Evolutionary conservation across 1,140 invertebrate genomes (phyloP), one percentile per base, ranked within the genome.

Genomic region (Rhopalosiphum maidis): DNA sequence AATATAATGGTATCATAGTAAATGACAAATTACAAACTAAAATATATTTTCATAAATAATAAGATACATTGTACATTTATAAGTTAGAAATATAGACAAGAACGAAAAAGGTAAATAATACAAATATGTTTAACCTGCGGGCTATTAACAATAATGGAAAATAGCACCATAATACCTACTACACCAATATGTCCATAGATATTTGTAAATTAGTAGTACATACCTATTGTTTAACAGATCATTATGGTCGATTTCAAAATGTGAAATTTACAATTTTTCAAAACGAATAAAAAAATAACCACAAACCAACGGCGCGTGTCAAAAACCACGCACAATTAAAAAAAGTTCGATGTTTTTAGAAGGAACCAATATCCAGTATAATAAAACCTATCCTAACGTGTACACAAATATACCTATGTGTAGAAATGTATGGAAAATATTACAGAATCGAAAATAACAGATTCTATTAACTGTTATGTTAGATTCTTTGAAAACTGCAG

Each of bases 311-410:
- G 25, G 35, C 54, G 51, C 54, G 88, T 43, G 54, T 43, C 35
- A 90, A 90, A 41, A 90, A 60, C 88, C 54, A 41, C 88, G 88
- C n/a, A 77, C 60, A 77, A 77, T 21, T 77, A 77, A 77, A 77
- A 77, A 77, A 35, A 0, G 11, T 77, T n/a, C 60, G 11, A 15
- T n/a, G 1, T 60, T 77, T 68, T 77, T 35, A 11, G 15, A 77
- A 18, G 3, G 4, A 77, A 77, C 15, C 15, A 4, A 4, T 77
- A 15, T n/a, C 30, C 60, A n/a, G 5, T n/a, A 18, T 6, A 77
- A 77, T 18, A 77, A 35, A 77, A 41, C 41, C 41, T 41, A 41
- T 41, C 41, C 41, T 41, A 41, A 41, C 41, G 41, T 41, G 2
- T 41, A 41, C 41, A 41, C 41, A 41, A n/a, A 77, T 77, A 5